phyloP scores from a whole-genome alignment of 2,888 invertebrate species.

The Hartigia nigra region DNA sequence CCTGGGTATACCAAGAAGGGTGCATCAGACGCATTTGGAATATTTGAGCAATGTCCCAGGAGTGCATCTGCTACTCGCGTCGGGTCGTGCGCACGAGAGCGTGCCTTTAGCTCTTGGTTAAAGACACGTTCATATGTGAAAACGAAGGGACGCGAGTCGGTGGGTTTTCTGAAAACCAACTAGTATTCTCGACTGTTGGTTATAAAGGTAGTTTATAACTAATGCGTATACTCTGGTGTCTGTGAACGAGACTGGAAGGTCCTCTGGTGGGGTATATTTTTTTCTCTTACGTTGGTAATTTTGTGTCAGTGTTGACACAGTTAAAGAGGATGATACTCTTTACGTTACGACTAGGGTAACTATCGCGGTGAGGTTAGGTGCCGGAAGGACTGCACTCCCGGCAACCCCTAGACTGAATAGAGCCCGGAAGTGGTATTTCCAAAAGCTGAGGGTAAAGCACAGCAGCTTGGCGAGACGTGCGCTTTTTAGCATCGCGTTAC shows the following conservation, averaged over 20 bases:
- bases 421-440: not conserved
- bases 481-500: conserved; percentile 13
- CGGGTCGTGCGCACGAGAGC: not conserved
- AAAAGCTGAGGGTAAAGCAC: not conserved
- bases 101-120: not conserved
- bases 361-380: not conserved
- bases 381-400: not conserved
- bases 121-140: not conserved
- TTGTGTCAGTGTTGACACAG: not conserved
- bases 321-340: not conserved
- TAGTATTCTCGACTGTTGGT: not conserved
- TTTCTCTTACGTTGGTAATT: not conserved
- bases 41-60: not conserved
- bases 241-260: not conserved
- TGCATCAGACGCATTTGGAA: not conserved
- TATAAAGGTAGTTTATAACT: not conserved
- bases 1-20: not conserved
- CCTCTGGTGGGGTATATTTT: not conserved
- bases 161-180: not conserved
- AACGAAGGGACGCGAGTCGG: not conserved
- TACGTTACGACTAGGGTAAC: not conserved
- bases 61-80: not conserved
- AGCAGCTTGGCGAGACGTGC: not conserved
- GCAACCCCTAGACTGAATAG: not conserved
- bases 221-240: not conserved